Evolutionary conservation across 1,140 invertebrate species (phyloP), one percentile per base, ranked within the genome.

Genomic region (Brachionus sp.): DNA sequence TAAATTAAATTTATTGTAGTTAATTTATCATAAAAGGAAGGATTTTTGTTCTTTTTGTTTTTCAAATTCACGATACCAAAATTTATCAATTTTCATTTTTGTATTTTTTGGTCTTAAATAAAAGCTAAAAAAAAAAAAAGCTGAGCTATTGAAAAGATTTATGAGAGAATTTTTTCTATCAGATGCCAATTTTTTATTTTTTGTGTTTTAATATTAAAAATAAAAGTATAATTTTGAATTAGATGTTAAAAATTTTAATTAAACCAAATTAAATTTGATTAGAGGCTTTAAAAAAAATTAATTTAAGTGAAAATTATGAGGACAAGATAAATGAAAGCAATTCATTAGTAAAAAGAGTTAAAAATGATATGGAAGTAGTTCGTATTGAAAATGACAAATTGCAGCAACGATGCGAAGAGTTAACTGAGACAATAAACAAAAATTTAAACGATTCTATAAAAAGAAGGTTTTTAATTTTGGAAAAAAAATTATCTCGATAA

Each of bases 401-500:
- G 12, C 37, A 46, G 16, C 37, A 44, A 13, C 70, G 70, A 46
- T 46, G 19, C 19, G 70, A 75, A 23, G 70, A 75, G 23, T 16
- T 75, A 29, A 44, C 23, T 75, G 70, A 75, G n/a, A 46, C 42
- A 25, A 75, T 75, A 50, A 75, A 46, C 42, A 75, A 75, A 75
- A 75, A 46, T 75, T 23, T 75, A 25, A 75, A 75, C n/a, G 70
- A 75, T 12, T 46, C 70, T 0, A 46, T 46, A 12, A 75, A 75
- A 75, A 44, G 70, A 75, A 75, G 70, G 39, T 75, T 39, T 0
- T 12, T n/a, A 10, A 19, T 23, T 9, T 16, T 5, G 16, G 37
- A 4, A 42, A 70, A 70, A 12, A 68, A 68, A 70, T 6, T 10
- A 19, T 9, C 7, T 10, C 2, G 10, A 5, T 39, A 0, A 29